Evolutionary conservation across 2,113 vertebrate species (phyloP).

Genomic region (Misgurnus mizolepis): DNA sequence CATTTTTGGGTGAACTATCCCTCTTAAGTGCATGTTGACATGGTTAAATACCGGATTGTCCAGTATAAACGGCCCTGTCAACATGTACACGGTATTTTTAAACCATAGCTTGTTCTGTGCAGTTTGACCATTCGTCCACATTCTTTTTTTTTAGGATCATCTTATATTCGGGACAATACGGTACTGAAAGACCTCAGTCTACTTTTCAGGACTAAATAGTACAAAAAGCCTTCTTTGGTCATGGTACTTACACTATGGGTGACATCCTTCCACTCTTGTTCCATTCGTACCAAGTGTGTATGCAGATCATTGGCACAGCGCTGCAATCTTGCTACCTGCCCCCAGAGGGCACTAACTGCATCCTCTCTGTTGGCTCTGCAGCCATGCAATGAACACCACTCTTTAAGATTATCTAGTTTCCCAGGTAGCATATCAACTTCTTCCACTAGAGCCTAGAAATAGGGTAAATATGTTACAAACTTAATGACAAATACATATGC

Average conservation of each 20-base stretch:
- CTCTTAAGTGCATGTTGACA: too few species aligned
- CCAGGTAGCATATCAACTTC: constrained; percentile 53
- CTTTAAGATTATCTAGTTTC: constrained; percentile 61
- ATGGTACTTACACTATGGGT: constrained; percentile 77
- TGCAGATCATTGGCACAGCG: constrained; percentile 69
- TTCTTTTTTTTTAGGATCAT: not conserved
- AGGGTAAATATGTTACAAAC: not conserved
- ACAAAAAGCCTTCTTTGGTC: too few species aligned
- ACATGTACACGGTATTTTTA: too few species aligned
- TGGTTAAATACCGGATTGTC: too few species aligned
- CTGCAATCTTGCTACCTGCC: constrained; percentile 69
- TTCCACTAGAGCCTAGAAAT: constrained; percentile 65
- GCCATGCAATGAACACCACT: constrained; percentile 70
- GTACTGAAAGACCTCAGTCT: not conserved
- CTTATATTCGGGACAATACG: not conserved
- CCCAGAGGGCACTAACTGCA: constrained; percentile 67
- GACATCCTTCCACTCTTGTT: constrained; percentile 83
- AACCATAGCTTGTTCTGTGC: too few species aligned
- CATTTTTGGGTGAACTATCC: too few species aligned
- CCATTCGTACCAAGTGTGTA: constrained; percentile 71
- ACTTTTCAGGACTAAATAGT: too few species aligned
- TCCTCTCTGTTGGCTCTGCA: constrained; percentile 63
- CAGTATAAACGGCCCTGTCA: too few species aligned
- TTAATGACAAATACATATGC: not conserved
- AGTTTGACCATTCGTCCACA: too few species aligned